These are phyloP conservation scores for Boleophthalmus pectinirostris DNA, from an alignment of 2,113 vertebrate species.

Conservation along the genomic window DNA sequence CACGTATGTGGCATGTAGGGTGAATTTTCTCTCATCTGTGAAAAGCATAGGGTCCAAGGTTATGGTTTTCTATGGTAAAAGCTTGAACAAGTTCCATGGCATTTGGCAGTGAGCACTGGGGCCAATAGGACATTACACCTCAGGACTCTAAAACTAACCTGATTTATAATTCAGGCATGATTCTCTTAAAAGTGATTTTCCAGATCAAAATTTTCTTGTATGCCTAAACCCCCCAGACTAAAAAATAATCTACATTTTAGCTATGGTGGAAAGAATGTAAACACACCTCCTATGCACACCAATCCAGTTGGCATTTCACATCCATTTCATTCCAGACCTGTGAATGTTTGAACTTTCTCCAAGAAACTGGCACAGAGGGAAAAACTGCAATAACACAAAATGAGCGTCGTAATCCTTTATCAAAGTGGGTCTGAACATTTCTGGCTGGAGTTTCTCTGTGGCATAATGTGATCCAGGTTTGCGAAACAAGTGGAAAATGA, in stretches of 20 bases:
- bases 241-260: slow-evolving; percentile 2
- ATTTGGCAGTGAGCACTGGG: background rate
- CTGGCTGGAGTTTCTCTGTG: slow-evolving; percentile 65
- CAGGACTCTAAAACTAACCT: background rate
- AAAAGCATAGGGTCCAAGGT: background rate
- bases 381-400: slow-evolving; percentile 58
- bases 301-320: slow-evolving; percentile 40
- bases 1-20: too few species aligned
- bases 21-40: background rate
- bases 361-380: slow-evolving; percentile 28
- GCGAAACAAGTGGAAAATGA: slow-evolving; percentile 78
- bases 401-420: slow-evolving; percentile 68
- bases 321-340: slow-evolving; percentile 44
- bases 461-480: slow-evolving; percentile 77
- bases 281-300: slow-evolving; percentile 4
- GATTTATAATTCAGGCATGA: too few species aligned
- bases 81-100: background rate
- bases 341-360: slow-evolving; percentile 64
- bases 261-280: background rate
- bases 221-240: too few species aligned
- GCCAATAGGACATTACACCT: background rate
- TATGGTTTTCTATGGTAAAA: too few species aligned
- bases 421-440: slow-evolving; percentile 67
- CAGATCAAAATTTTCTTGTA: background rate
- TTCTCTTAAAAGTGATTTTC: background rate